Evolutionary conservation across 2,888 invertebrate genomes (phyloP), one percentile per base, ranked within the genome.

Genomic region (Phengaris arion): DNA sequence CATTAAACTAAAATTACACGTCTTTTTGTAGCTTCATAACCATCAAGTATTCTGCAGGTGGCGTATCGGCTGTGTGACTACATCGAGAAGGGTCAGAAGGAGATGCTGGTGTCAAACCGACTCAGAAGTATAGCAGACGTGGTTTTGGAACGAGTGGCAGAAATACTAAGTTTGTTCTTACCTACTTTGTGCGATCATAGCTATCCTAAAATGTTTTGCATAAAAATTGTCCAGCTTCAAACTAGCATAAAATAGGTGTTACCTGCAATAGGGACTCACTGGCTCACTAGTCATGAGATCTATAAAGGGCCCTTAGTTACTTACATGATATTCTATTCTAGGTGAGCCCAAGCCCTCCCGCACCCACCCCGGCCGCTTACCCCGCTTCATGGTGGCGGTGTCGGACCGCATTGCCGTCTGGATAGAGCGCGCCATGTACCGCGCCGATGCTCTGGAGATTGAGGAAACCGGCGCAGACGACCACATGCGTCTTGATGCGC

Each of bases 61-160:
- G 93, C 94, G 48, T 92, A 90, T 77, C 88, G 89, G 59, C 82
- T 94, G n/a, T 93, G 93, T 79, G 93, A 93, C 79, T 93, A 91
- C 83, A 91, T 93, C 76, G 89, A 92, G 2, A 93, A 91, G 78
- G 93, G 90, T 0, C 90, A 91, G 78, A 91, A 90, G 57, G 94
- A 95, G 74, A 94, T 94, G 82, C 81, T 95, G 78, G 94, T 95
- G 2, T 94, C 95, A 0, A 94, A 94, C 68, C 86, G 95, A 78
- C 80, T 95, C 77, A 85, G 94, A 75, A 94, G 94, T 80, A 92
- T 95, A 70, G 94, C 95, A 4, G 94, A 95, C 79, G 94, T 94
- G 5, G 93, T 95, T 22, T 82, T 95, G 79, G 94, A 94, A 79
- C 88, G 94, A 79, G 91, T 95, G 6, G 94, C 94, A 76, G 94